These are phyloP conservation scores for Anarhynchus alexandrinus DNA, from an alignment of 2,113 vertebrate genomes.

Conservation along the genomic window DNA sequence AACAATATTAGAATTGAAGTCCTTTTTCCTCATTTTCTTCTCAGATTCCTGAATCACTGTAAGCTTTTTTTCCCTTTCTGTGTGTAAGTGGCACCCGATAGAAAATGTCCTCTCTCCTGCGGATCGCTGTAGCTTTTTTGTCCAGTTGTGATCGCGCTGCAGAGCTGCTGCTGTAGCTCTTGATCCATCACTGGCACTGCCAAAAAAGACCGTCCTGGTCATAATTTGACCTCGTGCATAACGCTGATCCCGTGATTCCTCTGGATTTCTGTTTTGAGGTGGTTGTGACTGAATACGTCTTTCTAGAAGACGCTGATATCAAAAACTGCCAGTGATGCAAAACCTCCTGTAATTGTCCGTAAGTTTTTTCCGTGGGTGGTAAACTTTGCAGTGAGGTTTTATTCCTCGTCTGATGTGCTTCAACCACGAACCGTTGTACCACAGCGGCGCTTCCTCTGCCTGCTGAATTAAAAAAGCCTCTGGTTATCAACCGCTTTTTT, in stretches of 20 bases:
- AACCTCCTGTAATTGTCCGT: neutral
- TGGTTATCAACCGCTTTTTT: neutral
- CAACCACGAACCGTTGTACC: accelerated
- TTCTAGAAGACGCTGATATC: neutral
- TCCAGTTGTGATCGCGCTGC: neutral
- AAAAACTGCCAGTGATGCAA: neutral
- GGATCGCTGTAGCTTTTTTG: neutral
- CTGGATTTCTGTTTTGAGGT: neutral
- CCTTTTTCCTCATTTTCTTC: neutral
- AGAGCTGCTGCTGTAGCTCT: neutral
- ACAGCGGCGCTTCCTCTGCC: neutral
- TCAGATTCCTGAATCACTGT: neutral
- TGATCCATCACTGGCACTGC: neutral
- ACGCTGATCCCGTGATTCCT: neutral
- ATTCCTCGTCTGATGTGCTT: neutral
- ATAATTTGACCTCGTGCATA: neutral
- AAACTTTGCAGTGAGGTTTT: neutral
- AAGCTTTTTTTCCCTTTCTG: neutral
- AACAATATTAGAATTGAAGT: neutral
- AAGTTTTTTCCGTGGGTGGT: neutral
- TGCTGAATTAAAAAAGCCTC: neutral
- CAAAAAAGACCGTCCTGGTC: neutral
- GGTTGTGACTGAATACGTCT: too few relatives aligned
- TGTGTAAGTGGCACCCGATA: neutral
- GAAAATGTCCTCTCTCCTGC: too few relatives aligned